Base-by-base conservation (phyloP, 1,140 invertebrate genomes). In the Euglossa dilemma region DNA sequence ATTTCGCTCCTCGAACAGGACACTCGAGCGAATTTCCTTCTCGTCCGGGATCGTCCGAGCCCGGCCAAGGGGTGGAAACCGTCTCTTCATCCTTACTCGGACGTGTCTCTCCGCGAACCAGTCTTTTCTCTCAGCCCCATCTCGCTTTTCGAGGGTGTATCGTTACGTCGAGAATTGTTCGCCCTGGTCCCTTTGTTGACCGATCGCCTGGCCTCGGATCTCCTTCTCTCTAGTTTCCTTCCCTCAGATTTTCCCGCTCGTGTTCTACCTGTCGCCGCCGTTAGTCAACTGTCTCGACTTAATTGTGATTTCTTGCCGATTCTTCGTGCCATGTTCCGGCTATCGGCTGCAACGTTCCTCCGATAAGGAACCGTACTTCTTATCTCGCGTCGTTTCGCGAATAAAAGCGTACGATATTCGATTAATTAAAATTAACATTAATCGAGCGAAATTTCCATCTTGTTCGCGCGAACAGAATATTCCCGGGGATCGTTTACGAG, bases 1-100 rank as follows among this genome's bases (percentile, higher is more conserved):
- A 80, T 87, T 90, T 83, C 84, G 64, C 71, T 81, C 67, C 73
- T 84, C 73, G 28, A 69, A 61, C 81, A 84, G 76, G 77, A 84
- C 83, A 87, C 74, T 87, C 81, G 81, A 84, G 56, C 85, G 82
- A 84, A 85, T 87, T 87, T 87, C 63, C 85, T 84, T 59, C 54
- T 63, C 36, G 67, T 69, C 52, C 50, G 28, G 54, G 52, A 61
- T 63, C 36, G 67, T 69, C 52, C 50, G 28, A 59, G 52, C 71
- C 20, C 11, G 23, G 9, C 14, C 5, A 64, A 20, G 16, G 63
- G 52, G n/a, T 45, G 45, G 47, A 45, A 25, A 43, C 36, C 36
- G 14, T 57, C 74, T 36, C 47, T 59, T 59, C 61, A 71, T 86
- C 67, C 47, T 63, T 59, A 25, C 70, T 75, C 67, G 25, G 20